phyloP scores from a whole-genome alignment of 2,888 invertebrate species.

The Zeuzera pyrina region DNA sequence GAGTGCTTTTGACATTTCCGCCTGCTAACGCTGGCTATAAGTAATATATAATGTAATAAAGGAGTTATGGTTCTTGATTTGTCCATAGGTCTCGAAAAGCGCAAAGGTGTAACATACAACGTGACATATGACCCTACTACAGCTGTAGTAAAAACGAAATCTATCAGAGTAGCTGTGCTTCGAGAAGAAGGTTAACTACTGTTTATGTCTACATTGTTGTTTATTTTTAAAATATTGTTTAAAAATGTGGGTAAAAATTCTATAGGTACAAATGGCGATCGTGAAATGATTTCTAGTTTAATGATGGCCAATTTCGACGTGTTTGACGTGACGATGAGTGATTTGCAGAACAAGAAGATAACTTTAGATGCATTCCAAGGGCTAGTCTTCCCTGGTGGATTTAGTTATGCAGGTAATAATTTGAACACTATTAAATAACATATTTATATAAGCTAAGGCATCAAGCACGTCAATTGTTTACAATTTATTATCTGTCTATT shows the following conservation, averaged over 20 bases:
- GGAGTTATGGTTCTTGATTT: too few relatives aligned
- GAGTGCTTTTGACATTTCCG: too few relatives aligned
- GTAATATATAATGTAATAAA: too few relatives aligned
- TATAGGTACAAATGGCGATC: constrained; percentile 90
- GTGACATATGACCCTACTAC: constrained; percentile 80
- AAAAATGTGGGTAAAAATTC: too few relatives aligned
- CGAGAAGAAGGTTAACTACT: constrained; percentile 88
- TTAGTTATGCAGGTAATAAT: constrained; percentile 95
- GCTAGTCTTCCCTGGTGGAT: constrained; percentile 97
- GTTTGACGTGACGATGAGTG: constrained; percentile 96
- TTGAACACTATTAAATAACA: too few relatives aligned
- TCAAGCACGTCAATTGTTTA: too few relatives aligned
- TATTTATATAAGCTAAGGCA: background rate
- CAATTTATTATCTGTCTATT: too few relatives aligned
- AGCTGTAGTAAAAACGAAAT: constrained; percentile 53
- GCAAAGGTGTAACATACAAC: constrained; percentile 81
- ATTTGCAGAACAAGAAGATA: constrained; percentile 80
- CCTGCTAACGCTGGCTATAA: too few relatives aligned
- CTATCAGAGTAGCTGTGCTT: constrained; percentile 88
- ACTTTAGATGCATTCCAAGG: constrained; percentile 88
- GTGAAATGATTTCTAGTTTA: constrained; percentile 96
- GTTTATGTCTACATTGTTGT: background rate
- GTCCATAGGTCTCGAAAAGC: constrained; percentile 67
- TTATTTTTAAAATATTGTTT: too few relatives aligned
- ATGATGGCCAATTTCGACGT: constrained; percentile 91